phyloP scores from a whole-genome alignment of 2,797 vertebrate genomes.

The Mus minutoides region DNA sequence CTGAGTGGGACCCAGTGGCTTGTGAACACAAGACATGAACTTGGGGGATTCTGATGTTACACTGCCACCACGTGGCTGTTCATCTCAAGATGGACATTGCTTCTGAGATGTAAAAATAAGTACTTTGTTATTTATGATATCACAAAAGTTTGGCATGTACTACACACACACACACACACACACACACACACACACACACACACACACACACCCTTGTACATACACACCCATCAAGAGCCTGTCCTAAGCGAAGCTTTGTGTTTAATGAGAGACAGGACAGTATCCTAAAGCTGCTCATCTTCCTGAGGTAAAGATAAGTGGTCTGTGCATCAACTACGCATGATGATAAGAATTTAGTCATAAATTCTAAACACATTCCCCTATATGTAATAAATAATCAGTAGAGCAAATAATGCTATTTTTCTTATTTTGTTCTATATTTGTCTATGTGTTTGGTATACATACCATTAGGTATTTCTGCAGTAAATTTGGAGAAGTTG shows the following conservation, averaged over 20 bases:
- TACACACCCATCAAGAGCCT: not conserved
- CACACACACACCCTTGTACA: not conserved
- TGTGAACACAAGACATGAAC: not conserved
- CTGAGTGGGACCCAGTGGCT: not conserved
- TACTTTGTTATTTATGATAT: not conserved
- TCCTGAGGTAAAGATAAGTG: not conserved
- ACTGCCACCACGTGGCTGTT: slow-evolving; percentile 72
- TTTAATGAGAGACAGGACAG: not conserved
- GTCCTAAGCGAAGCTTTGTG: not conserved
- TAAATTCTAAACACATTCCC: not conserved
- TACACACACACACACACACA: not conserved
- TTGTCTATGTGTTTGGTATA: not conserved
- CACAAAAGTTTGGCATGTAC: not conserved
- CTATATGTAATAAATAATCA: not conserved
- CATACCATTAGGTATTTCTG: not conserved
- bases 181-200: not conserved
- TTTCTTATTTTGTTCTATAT: not conserved
- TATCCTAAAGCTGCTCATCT: not conserved
- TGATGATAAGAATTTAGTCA: not conserved
- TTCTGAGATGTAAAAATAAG: not conserved
- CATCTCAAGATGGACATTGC: not conserved
- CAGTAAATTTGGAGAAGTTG: not conserved
- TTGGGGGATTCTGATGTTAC: slow-evolving; percentile 25
- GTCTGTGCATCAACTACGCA: not conserved
- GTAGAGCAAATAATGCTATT: not conserved